phyloP scores from a whole-genome alignment of 2,797 vertebrate genomes.

The Darevskia nairensis region DNA sequence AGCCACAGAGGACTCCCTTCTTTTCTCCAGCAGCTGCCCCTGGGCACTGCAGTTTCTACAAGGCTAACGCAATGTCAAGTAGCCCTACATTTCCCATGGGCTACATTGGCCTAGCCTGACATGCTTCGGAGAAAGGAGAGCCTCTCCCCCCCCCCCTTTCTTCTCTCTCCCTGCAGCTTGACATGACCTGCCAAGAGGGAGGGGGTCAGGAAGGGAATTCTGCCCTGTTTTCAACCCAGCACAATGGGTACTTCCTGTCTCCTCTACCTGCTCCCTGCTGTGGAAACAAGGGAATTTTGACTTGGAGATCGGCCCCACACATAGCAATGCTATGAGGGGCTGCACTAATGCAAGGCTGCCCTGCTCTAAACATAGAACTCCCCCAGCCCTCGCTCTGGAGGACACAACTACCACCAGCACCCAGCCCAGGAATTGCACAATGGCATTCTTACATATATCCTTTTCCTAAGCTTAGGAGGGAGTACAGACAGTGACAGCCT shows the following conservation, averaged over 20 bases:
- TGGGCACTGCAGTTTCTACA: background rate
- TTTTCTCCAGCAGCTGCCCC: background rate
- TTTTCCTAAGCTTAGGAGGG: background rate
- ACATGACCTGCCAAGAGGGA: background rate
- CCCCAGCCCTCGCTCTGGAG: too few relatives aligned
- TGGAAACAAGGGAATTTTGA: conserved; percentile 9
- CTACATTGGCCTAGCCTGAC: background rate
- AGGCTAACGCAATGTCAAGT: background rate
- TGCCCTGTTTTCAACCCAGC: background rate
- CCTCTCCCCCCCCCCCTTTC: background rate
- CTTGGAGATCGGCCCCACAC: conserved; percentile 3
- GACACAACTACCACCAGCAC: background rate
- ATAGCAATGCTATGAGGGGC: background rate
- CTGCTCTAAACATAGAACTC: background rate
- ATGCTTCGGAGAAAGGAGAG: background rate
- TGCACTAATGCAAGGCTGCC: background rate
- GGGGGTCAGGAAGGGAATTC: background rate
- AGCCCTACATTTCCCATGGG: background rate
- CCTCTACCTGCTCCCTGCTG: background rate
- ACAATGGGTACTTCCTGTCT: background rate
- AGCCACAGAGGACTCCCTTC: background rate
- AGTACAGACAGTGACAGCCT: background rate
- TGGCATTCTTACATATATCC: background rate
- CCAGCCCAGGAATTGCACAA: background rate
- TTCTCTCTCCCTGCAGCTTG: background rate